These are phyloP conservation scores for Hemicordylus capensis DNA, from an alignment of 2,113 vertebrate species.

Conservation along the genomic window DNA sequence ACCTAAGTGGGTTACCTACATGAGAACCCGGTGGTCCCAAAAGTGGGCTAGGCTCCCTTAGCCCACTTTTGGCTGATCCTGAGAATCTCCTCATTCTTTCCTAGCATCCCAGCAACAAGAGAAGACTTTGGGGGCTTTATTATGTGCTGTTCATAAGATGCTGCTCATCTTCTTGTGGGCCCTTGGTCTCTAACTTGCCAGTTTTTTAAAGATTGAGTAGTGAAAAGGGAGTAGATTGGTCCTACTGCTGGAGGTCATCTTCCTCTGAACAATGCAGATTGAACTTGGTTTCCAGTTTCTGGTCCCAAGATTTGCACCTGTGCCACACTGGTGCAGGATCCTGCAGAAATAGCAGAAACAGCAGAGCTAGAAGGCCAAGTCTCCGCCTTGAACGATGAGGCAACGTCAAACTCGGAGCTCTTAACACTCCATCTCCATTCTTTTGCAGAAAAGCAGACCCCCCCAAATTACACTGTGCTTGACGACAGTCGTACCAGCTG, in stretches of 20 bases:
- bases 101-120: too few species aligned
- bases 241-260: too few species aligned
- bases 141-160: too few species aligned
- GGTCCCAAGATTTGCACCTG: not conserved
- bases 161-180: not conserved
- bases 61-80: too few species aligned
- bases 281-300: too few species aligned
- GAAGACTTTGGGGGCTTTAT: too few species aligned
- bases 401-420: not conserved
- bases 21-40: too few species aligned
- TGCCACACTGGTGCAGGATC: not conserved
- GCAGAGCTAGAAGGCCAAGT: not conserved
- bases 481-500: not conserved
- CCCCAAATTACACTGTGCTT: conserved; percentile 27
- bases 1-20: too few species aligned
- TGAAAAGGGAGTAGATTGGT: not conserved
- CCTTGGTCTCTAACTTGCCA: not conserved
- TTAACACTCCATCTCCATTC: not conserved
- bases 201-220: not conserved
- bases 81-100: too few species aligned
- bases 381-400: not conserved
- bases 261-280: not conserved
- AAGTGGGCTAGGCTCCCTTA: too few species aligned
- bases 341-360: not conserved
- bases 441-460: not conserved